Evolutionary conservation across 1,140 invertebrate species (phyloP), one percentile per base, ranked within the genome.

Genomic region (Adoxophyes honmai): DNA sequence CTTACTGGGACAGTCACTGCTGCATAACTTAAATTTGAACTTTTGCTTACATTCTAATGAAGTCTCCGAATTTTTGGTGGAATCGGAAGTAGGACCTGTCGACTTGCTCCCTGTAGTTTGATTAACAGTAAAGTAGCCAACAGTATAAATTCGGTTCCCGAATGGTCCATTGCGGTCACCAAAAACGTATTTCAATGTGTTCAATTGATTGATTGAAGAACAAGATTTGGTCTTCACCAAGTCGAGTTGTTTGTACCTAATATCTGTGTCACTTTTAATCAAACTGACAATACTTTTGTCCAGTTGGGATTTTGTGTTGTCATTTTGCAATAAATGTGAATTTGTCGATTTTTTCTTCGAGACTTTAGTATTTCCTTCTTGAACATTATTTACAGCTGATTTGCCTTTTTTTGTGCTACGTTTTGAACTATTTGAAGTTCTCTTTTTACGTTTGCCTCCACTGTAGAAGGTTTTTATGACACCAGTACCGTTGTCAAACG

Each of bases 121-220:
- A 42, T 72, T 64, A 10, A 68, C 68, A 28, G 74, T 81, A 70
- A 75, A 83, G 62, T 84, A 87, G 21, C 66, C 69, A 0, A 86
- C 81, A 60, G 58, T 78, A 48, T 83, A 86, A 7, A 78, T 63
- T 53, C 70, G 61, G 35, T 79, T 75, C 15, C 63, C 60, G 59
- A 67, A 70, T 18, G 57, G 39, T n/a, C 59, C 52, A 21, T 55
- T 59, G 5, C 60, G 42, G 55, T 75, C 70, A 4, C 64, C 71
- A 67, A 83, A 81, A 51, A 84, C 77, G 33, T 84, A 84, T 53
- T 73, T 57, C 48, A 74, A 63, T 11, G 70, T 42, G 57, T 75
- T 74, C 21, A 67, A 54, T 16, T 65, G 48, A 18, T 59, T 44
- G 4, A 73, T 51, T n/a, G 55, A 52, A 38, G 66, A 58, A 11